These are phyloP conservation scores for Bubo scandiacus DNA, from an alignment of 2,113 vertebrate genomes.

Conservation along the genomic window DNA sequence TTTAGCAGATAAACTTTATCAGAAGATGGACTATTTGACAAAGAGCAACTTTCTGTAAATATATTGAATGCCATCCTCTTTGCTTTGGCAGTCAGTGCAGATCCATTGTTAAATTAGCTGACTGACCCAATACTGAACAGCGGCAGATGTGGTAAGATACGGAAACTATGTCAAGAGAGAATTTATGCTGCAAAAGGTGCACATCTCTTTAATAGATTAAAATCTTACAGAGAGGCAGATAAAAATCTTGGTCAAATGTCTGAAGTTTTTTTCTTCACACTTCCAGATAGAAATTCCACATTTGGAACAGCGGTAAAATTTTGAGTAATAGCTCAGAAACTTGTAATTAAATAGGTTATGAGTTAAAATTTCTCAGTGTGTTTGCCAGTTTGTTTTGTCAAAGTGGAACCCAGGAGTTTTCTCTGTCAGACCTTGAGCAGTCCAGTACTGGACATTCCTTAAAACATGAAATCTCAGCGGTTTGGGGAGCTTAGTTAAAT, in stretches of 20 bases:
- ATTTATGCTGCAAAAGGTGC: background rate
- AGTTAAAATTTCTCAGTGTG: background rate
- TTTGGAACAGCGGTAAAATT: background rate
- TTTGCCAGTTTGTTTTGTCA: background rate
- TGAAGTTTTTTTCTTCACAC: background rate
- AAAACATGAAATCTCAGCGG: rapidly evolving
- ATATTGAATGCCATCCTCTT: slow-evolving; percentile 41
- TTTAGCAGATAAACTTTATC: slow-evolving; percentile 61
- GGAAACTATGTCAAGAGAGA: background rate
- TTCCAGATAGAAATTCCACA: background rate
- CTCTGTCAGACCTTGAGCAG: background rate
- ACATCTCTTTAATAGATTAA: background rate
- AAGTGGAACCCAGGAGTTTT: background rate
- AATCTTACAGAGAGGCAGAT: background rate
- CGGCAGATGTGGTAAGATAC: slow-evolving; percentile 34
- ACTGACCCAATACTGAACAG: slow-evolving; percentile 33
- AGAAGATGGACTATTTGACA: slow-evolving; percentile 56
- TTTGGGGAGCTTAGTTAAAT: background rate
- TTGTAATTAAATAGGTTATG: background rate
- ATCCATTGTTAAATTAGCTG: slow-evolving; percentile 55
- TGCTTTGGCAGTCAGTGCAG: slow-evolving; percentile 39
- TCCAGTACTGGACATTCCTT: background rate
- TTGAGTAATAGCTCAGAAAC: background rate
- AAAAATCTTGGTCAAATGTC: background rate
- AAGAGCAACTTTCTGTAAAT: slow-evolving; percentile 69